Base-by-base conservation (phyloP, 2,113 vertebrate genomes). In the Dicerorhinus sumatrensis region DNA sequence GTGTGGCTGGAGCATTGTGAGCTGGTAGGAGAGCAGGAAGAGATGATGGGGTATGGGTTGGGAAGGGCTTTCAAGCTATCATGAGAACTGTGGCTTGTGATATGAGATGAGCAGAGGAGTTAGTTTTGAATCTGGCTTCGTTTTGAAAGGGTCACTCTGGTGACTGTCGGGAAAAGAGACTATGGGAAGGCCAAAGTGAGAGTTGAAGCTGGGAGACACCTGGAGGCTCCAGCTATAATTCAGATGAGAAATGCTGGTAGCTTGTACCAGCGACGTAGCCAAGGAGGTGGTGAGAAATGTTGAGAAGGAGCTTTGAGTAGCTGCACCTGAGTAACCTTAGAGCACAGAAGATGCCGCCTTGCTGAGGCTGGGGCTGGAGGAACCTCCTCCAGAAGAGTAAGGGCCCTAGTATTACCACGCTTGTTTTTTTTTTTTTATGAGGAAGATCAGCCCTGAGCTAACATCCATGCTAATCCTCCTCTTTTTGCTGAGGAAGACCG, bases 331-430 rank as follows among this genome's bases (percentile, higher is more conserved):
- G 58, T 29, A 42, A 63, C 69, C 14, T n/a, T 6, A 23, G 7
- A 29, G 39, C 8, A 1, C 21, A 21, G 81, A 27, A 6, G n/a
- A 23, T 11, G 13, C 46, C 9, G 6, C 51, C 60, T 2, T 0
- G 18, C 48, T 69, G 81, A 9, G 33, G 39, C 33, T 6, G 56
- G 31, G 5, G 4, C 31, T 65, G 7, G 18, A 39, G 70, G 36
- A 60, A 60, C 23, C 25, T 4, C 5, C 5, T 14, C 51, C 17
- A 0, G 48, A 63, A 48, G 5, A 6, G 6, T 1, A 5, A 51
- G 14, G 75, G 69, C 56, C 8, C 10, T 42, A 2, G 0, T 1
- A 2, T 29, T 31, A 21, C 21, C n/a, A 27, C 6, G 42, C 29
- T 10, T 39, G 8, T 12, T 77, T 51, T 60, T 17, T 42, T 42